phyloP scores from a whole-genome alignment of 1,140 invertebrate genomes.

The Cataglyphis hispanica region DNA sequence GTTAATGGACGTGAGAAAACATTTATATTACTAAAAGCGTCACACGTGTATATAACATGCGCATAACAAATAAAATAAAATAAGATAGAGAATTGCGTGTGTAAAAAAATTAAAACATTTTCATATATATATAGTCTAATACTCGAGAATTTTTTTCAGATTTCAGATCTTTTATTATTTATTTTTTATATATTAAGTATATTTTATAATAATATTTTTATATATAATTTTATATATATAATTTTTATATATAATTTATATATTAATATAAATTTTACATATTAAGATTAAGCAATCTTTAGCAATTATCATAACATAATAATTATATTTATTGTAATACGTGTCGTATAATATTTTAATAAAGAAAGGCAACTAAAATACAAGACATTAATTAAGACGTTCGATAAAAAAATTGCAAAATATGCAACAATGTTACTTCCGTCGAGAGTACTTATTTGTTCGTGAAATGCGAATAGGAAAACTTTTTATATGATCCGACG shows the following conservation, averaged over 20 bases:
- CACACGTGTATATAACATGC: too few relatives aligned
- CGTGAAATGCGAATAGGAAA: not conserved
- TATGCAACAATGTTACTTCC: not conserved
- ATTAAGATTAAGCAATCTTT: not conserved
- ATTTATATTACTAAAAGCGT: not conserved
- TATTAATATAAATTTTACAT: too few relatives aligned
- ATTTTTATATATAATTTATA: too few relatives aligned
- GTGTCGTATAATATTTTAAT: not conserved
- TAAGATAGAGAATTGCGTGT: not conserved
- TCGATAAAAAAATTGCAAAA: not conserved
- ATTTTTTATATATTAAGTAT: too few relatives aligned
- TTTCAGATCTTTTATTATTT: too few relatives aligned
- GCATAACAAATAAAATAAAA: not conserved
- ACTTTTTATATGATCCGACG: constrained; percentile 7
- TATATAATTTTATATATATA: too few relatives aligned
- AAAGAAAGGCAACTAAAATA: not conserved
- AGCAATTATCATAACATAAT: not conserved
- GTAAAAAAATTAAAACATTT: not conserved
- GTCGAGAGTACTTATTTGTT: not conserved
- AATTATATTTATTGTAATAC: not conserved
- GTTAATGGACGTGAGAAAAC: not conserved
- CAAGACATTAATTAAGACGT: not conserved
- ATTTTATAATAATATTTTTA: too few relatives aligned
- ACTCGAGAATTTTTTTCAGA: not conserved
- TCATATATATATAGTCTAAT: not conserved